phyloP scores from a whole-genome alignment of 2,888 invertebrate genomes.

The Neoascia interrupta region DNA sequence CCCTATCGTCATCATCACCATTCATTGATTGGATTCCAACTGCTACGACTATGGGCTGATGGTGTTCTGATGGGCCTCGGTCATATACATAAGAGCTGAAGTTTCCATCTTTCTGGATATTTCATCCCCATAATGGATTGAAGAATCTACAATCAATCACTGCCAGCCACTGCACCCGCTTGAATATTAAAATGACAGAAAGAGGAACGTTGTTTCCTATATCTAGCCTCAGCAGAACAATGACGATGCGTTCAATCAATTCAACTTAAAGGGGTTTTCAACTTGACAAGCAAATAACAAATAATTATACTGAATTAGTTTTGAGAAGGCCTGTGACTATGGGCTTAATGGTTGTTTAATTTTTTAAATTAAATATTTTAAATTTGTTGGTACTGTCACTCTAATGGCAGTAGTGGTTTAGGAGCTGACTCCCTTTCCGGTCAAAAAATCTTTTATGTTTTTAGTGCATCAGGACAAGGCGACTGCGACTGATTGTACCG shows the following conservation, averaged over 20 bases:
- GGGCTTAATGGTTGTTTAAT: too few species aligned
- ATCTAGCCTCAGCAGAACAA: background rate
- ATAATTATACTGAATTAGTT: background rate
- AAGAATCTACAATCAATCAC: slow-evolving; percentile 65
- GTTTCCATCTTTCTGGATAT: slow-evolving; percentile 48
- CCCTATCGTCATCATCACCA: slow-evolving; percentile 27
- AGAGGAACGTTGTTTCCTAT: slow-evolving; percentile 4
- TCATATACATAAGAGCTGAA: slow-evolving; percentile 39
- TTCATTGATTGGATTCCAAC: slow-evolving; percentile 51
- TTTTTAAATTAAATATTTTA: too few species aligned
- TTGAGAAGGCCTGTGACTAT: background rate
- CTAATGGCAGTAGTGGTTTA: too few species aligned
- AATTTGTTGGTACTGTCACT: too few species aligned
- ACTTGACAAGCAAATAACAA: slow-evolving; percentile 2
- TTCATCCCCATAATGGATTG: slow-evolving; percentile 60
- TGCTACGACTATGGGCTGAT: slow-evolving; percentile 20
- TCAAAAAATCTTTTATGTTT: too few species aligned
- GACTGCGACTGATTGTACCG: too few species aligned
- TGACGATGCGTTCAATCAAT: slow-evolving; percentile 36
- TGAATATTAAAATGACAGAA: slow-evolving; percentile 48
- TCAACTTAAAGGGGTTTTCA: slow-evolving; percentile 43
- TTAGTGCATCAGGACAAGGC: too few species aligned
- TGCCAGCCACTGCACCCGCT: slow-evolving; percentile 59
- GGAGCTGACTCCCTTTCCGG: too few species aligned
- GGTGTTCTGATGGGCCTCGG: too few species aligned